phyloP scores from a whole-genome alignment of 23 tunicate genomes.

The Ciona savignyi region DNA sequence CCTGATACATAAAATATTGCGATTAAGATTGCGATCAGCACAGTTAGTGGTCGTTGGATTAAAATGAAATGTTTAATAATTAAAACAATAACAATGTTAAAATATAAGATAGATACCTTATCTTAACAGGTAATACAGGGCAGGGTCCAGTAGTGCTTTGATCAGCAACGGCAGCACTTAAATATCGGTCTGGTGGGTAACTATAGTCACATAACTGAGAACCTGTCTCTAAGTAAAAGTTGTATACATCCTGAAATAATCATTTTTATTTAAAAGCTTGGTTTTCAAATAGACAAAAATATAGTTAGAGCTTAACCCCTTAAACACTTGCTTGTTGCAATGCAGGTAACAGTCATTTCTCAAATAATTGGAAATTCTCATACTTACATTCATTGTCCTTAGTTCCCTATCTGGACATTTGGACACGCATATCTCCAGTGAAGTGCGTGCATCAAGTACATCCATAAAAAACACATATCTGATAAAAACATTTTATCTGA shows the following conservation, averaged over 20 bases:
- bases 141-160: conserved; percentile 41
- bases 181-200: conserved; percentile 27
- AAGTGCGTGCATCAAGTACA: conserved; percentile 35
- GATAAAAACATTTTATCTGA: not conserved
- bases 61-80: no score
- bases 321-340: no score
- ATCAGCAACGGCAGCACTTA: not conserved
- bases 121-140: conserved; percentile 36
- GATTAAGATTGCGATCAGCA: no score
- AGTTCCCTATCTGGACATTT: conserved; percentile 58
- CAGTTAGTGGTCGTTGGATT: no score
- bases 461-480: conserved; percentile 91
- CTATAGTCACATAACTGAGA: conserved; percentile 52
- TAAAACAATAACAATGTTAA: no score
- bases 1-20: no score
- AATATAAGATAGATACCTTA: no score
- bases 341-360: no score
- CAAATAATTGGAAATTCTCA: no score
- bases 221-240: conserved; percentile 41
- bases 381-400: conserved; percentile 4
- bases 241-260: conserved; percentile 37
- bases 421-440: conserved; percentile 73
- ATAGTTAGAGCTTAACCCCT: no score
- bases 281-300: no score
- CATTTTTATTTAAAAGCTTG: no score